phyloP scores from a whole-genome alignment of 1,140 invertebrate species.

The Proales similis region DNA sequence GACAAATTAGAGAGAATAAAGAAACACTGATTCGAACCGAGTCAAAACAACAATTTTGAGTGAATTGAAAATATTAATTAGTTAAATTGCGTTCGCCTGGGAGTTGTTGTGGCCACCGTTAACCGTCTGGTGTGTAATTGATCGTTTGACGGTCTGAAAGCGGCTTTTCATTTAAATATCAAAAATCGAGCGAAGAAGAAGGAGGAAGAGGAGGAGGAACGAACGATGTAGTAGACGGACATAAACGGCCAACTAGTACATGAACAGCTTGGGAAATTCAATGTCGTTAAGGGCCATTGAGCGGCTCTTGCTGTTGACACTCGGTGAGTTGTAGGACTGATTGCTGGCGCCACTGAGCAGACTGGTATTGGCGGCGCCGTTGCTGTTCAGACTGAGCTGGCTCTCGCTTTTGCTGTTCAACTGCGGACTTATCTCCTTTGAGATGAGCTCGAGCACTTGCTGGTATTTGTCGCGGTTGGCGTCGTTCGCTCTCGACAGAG shows the following conservation, averaged over 20 bases:
- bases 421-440: background rate
- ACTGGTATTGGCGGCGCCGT: slow-evolving; percentile 1
- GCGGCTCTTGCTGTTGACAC: slow-evolving; percentile 6
- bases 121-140: too few relatives aligned
- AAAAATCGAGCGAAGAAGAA: background rate
- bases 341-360: slow-evolving; percentile 6
- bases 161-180: slow-evolving; percentile 6
- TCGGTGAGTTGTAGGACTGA: slow-evolving; percentile 1
- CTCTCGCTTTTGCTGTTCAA: background rate
- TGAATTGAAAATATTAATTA: too few relatives aligned
- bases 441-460: slow-evolving; percentile 15
- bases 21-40: too few relatives aligned
- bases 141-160: too few relatives aligned
- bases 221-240: background rate
- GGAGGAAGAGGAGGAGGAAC: background rate
- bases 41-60: too few relatives aligned
- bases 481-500: slow-evolving; percentile 8
- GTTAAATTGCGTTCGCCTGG: too few relatives aligned
- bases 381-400: background rate
- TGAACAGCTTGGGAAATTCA: slow-evolving; percentile 30
- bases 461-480: slow-evolving; percentile 25
- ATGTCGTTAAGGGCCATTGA: slow-evolving; percentile 8
- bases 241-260: slow-evolving; percentile 6
- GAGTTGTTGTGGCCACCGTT: too few relatives aligned
- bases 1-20: too few relatives aligned